phyloP scores from a whole-genome alignment of 2,113 vertebrate species.

The Salvelinus namaycush region DNA sequence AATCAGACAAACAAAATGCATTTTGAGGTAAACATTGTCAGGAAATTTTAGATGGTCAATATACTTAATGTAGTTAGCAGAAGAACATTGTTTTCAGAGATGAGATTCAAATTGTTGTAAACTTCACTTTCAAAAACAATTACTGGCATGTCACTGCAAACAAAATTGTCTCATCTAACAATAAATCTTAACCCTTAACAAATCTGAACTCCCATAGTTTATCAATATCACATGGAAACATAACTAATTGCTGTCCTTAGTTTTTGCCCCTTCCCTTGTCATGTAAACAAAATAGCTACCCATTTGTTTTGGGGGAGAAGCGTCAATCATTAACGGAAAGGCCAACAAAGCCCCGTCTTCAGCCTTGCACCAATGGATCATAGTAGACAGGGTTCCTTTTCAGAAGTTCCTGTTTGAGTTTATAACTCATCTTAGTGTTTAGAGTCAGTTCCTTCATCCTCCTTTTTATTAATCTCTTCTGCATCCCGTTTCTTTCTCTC shows the following conservation, averaged over 20 bases:
- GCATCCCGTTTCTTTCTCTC: slow-evolving; percentile 74
- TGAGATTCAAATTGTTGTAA: not conserved
- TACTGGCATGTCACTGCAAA: not conserved
- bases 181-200: not conserved
- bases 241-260: slow-evolving; percentile 34
- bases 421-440: slow-evolving; percentile 80
- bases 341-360: slow-evolving; percentile 48
- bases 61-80: not conserved
- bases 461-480: slow-evolving; percentile 50
- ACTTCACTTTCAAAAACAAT: not conserved
- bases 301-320: slow-evolving; percentile 2
- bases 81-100: not conserved
- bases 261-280: slow-evolving; percentile 31
- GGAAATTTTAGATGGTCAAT: not conserved
- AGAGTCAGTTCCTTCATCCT: slow-evolving; percentile 66
- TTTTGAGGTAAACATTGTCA: slow-evolving; percentile 18
- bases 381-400: slow-evolving; percentile 28
- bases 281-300: slow-evolving; percentile 60
- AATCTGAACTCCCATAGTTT: not conserved
- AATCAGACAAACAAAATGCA: slow-evolving; percentile 41
- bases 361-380: slow-evolving; percentile 39
- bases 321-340: slow-evolving; percentile 42
- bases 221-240: slow-evolving; percentile 40
- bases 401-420: slow-evolving; percentile 53
- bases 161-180: not conserved